Evolutionary conservation across 2,797 vertebrate genomes (phyloP), one percentile per base, ranked within the genome.

Genomic region (Catostomus latipinnis): DNA sequence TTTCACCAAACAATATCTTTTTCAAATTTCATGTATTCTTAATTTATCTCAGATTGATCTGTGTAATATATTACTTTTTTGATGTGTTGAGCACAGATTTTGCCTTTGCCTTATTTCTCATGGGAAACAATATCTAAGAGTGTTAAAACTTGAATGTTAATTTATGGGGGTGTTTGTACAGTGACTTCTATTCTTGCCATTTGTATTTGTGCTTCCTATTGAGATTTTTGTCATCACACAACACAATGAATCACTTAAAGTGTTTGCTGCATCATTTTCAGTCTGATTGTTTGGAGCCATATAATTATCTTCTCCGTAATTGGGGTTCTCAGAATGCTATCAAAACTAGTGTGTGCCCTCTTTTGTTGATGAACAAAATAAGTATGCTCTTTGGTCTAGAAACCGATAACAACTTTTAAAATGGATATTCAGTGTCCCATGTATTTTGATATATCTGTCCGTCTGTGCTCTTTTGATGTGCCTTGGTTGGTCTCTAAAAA

Each of bases 221-320:
- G 70, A 72, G 67, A 34, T 66, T 76, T 34, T 75, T 46, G 48
- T 67, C 43, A 16, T 57, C 34, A 34, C 34, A 56, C 43, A 34
- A 13, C 65, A 18, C 50, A 65, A 6, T 18, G 70, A 78, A 69
- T 62, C 63, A 69, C n/a, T 52, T 16, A 34, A 34, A 34, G 18
- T 62, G 45, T 73, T 70, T 54, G 50, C 9, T 14, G 43, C 48
- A 74, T 82, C 34, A 76, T 74, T 72, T 72, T 14, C 53, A 58
- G 50, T 62, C 14, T 63, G 68, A 63, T 67, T 82, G 34, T 78
- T 56, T 58, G 65, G 71, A 56, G 81, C 57, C 66, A 43, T 81
- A 60, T 86, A 72, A 83, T 83, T 76, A 76, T 79, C 76, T 79
- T 76, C 53, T 45, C 14, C 18, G 73, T 81, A 83, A 83, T 83